Evolutionary conservation across 1,140 invertebrate genomes (phyloP).

Genomic region (Trichonephila clavipes): DNA sequence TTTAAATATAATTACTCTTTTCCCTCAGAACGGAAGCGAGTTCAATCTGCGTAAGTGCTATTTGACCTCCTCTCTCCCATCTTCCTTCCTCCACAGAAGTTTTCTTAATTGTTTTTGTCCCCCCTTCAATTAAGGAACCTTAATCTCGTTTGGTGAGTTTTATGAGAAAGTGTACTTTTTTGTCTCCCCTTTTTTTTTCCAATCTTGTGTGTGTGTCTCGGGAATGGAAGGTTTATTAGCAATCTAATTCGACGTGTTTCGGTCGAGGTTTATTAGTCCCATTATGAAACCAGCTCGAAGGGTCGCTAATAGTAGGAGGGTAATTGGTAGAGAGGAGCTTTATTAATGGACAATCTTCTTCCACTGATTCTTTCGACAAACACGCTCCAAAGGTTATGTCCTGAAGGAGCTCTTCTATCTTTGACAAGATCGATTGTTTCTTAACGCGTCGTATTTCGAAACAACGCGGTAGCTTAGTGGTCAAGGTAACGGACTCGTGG

Average conservation of each 20-base stretch:
- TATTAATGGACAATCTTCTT: background rate
- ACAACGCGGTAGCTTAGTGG: too few species aligned
- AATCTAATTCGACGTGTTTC: constrained; percentile 48
- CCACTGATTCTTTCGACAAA: background rate
- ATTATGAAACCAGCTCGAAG: background rate
- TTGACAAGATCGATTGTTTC: too few species aligned
- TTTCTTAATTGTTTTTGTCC: constrained; percentile 24
- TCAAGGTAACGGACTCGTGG: too few species aligned
- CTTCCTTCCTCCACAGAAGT: background rate
- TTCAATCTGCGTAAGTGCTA: constrained; percentile 41
- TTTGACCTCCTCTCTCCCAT: background rate
- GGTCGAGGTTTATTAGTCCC: constrained; percentile 41
- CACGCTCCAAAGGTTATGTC: too few species aligned
- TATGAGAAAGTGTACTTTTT: background rate
- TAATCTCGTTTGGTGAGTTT: constrained; percentile 38
- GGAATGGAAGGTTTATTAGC: constrained; percentile 38
- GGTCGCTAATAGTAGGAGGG: background rate
- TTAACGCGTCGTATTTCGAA: too few species aligned
- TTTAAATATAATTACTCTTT: constrained; percentile 42
- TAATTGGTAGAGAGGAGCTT: constrained; percentile 15
- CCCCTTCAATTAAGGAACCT: constrained; percentile 36
- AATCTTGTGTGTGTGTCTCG: too few species aligned
- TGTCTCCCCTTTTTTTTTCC: too few species aligned
- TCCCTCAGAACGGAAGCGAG: background rate
- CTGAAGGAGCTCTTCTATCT: too few species aligned